phyloP scores from a whole-genome alignment of 2,888 invertebrate species.

The Phlogophora meticulosa region DNA sequence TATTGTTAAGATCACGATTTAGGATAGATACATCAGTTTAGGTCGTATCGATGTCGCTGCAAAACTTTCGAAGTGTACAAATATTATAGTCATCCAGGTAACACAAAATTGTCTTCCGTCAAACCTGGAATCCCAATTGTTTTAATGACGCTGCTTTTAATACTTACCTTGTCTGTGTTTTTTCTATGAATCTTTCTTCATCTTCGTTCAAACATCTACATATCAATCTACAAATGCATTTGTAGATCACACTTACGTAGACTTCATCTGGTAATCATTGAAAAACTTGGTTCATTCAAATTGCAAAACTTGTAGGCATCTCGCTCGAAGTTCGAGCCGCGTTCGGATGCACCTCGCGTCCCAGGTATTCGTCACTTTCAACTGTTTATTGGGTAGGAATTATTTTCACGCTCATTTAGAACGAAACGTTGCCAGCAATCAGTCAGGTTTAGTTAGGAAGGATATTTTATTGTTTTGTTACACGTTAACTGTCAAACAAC shows the following conservation, averaged over 20 bases:
- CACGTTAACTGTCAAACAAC: no score
- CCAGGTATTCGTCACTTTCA: slow-evolving; percentile 59
- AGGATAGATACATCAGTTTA: no score
- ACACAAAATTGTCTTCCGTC: background rate
- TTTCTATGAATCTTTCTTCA: background rate
- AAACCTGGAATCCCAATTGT: no score
- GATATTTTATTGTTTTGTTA: no score
- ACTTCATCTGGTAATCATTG: slow-evolving; percentile 70
- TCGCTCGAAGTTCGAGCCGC: slow-evolving; percentile 64
- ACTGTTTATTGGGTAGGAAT: slow-evolving; percentile 63
- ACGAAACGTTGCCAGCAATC: slow-evolving; percentile 35
- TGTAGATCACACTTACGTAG: slow-evolving; percentile 27
- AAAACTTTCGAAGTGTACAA: no score
- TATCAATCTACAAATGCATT: background rate
- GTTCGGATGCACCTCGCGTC: slow-evolving; percentile 50
- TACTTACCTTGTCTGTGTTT: background rate
- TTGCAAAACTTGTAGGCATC: slow-evolving; percentile 67
- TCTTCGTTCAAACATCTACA: background rate
- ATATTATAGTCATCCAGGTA: background rate
- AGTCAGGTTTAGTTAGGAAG: no score
- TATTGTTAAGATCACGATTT: no score
- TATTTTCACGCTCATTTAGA: slow-evolving; percentile 40
- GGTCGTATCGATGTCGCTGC: no score
- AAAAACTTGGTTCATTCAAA: slow-evolving; percentile 75
- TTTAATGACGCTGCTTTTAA: no score